Evolutionary conservation across 2,888 invertebrate genomes (phyloP).

Genomic region (Acronicta alni): DNA sequence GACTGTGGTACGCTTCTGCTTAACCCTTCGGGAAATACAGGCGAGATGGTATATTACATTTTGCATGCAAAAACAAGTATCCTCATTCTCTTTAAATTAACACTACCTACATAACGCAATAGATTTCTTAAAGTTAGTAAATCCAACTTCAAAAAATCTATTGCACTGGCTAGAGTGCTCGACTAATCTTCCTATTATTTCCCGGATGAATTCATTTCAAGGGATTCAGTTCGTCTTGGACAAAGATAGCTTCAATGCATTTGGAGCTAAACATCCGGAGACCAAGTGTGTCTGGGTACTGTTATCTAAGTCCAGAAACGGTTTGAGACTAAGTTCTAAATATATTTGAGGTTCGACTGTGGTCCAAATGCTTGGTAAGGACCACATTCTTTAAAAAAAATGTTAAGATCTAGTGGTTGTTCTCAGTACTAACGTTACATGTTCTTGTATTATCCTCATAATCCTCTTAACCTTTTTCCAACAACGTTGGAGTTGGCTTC

Average conservation of each 20-base stretch:
- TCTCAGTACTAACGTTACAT: too few relatives aligned
- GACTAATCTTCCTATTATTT: slow-evolving; percentile 47
- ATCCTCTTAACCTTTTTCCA: too few relatives aligned
- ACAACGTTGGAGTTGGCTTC: too few relatives aligned
- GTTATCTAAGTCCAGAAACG: slow-evolving; percentile 48
- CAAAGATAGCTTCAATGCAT: slow-evolving; percentile 46
- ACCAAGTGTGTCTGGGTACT: slow-evolving; percentile 34
- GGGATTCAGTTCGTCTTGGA: slow-evolving; percentile 22
- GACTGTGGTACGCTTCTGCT: too few relatives aligned
- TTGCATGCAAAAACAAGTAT: background rate
- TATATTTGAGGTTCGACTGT: slow-evolving; percentile 51
- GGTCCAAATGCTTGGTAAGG: slow-evolving; percentile 36
- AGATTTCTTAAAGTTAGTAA: too few relatives aligned
- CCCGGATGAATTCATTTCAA: slow-evolving; percentile 42
- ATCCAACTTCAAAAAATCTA: slow-evolving; percentile 18
- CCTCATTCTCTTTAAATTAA: background rate
- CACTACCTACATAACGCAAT: too few relatives aligned
- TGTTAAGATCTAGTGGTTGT: too few relatives aligned
- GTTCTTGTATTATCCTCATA: too few relatives aligned
- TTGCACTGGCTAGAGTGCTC: slow-evolving; percentile 2
- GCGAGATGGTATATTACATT: too few relatives aligned
- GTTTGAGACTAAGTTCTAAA: slow-evolving; percentile 58
- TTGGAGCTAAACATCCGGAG: slow-evolving; percentile 38
- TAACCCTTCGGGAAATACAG: too few relatives aligned
- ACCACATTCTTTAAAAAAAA: too few relatives aligned